Percentiles rank a stretch among this genome's conserved stretches.
Evolutionary conservation across 64 coral and sea anemone species (phyloP).

Genomic region (Stichodactyla mertensii): DNA sequence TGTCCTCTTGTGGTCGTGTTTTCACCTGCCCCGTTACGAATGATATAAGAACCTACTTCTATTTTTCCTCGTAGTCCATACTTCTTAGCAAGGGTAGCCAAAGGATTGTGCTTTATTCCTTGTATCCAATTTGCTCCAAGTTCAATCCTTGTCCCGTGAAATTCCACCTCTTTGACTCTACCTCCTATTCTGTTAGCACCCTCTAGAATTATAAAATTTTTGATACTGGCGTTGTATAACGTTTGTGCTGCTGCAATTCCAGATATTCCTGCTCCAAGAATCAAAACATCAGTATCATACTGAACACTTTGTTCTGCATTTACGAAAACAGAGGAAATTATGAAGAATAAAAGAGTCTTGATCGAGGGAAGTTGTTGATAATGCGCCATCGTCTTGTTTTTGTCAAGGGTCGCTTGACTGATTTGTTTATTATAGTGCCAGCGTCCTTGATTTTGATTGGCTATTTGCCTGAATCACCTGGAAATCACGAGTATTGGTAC

Average conservation of each 20-base stretch:
- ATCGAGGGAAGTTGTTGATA: neutral
- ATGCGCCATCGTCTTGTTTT: neutral
- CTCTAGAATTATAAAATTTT: constrained; percentile 73
- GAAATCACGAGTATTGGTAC: neutral
- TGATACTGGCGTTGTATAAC: constrained; percentile 29
- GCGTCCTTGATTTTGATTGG: neutral
- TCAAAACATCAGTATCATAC: constrained; percentile 37
- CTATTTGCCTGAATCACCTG: neutral
- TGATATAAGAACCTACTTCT: constrained; percentile 27
- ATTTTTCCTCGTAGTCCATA: constrained; percentile 53
- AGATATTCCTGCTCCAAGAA: constrained; percentile 57
- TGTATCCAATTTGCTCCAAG: constrained; percentile 82
- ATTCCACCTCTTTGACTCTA: constrained; percentile 32
- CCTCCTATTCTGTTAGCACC: constrained; percentile 55
- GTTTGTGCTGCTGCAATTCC: constrained; percentile 60
- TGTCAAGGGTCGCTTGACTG: neutral
- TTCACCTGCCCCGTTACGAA: constrained; percentile 53
- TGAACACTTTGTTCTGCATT: neutral
- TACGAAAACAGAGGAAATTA: neutral
- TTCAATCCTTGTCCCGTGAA: constrained; percentile 46
- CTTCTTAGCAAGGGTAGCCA: constrained; percentile 27
- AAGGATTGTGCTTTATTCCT: constrained; percentile 53
- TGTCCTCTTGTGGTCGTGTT: constrained; percentile 41
- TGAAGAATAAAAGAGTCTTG: too few relatives aligned
- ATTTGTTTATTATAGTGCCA: neutral